phyloP scores from a whole-genome alignment of 2,888 invertebrate genomes.

The Drosophila cognata region DNA sequence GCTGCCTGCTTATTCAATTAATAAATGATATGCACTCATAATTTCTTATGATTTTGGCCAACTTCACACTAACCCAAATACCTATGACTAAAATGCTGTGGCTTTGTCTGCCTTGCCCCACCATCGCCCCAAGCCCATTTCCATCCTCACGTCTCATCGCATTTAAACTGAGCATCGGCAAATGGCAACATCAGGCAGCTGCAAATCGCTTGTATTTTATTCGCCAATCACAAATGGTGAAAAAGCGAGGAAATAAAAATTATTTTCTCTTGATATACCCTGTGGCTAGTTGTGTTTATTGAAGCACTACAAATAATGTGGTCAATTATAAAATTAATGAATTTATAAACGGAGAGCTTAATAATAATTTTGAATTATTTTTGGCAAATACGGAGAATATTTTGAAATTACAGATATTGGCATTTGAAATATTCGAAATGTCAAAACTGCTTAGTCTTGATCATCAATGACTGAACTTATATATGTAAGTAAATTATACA shows the following conservation, averaged over 20 bases:
- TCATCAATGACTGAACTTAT: not conserved
- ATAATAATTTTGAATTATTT: not conserved
- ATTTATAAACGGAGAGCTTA: not conserved
- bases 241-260: constrained; percentile 15
- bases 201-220: constrained; percentile 64
- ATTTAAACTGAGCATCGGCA: constrained; percentile 58
- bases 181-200: constrained; percentile 65
- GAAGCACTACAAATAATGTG: not conserved
- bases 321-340: not conserved
- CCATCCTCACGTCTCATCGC: constrained; percentile 32
- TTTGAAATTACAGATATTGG: not conserved
- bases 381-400: not conserved
- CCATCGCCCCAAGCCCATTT: constrained; percentile 9
- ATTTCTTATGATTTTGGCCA: constrained; percentile 26
- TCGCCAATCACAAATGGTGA: constrained; percentile 44
- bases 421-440: not conserved
- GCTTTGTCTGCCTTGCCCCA: constrained; percentile 14
- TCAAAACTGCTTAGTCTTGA: not conserved
- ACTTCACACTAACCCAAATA: constrained; percentile 70
- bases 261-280: constrained; percentile 30
- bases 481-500: not conserved
- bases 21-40: constrained; percentile 28
- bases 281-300: constrained; percentile 10
- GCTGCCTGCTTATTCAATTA: constrained; percentile 12
- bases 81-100: constrained; percentile 26